A percentile compares a stretch with the other conserved stretches of the same genome.
Evolutionary conservation across 2,113 vertebrate genomes (phyloP).

Genomic region (Probosciger aterrimus): DNA sequence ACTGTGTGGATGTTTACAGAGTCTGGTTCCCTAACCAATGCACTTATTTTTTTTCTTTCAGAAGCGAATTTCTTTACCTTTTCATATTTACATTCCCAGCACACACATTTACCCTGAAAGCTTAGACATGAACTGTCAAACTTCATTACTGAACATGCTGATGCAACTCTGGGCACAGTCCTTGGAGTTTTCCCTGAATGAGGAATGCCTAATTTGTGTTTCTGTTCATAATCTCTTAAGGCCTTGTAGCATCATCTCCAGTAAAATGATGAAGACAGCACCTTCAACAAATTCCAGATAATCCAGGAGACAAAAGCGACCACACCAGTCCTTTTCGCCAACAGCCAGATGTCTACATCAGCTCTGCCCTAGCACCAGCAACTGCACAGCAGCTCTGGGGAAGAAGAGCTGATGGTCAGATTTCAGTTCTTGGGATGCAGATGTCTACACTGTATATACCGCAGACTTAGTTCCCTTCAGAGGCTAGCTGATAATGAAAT

Average conservation of each 20-base stretch:
- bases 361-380: not conserved
- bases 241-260: not conserved
- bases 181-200: not conserved
- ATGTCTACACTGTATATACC: not conserved
- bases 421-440: not conserved
- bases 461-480: not conserved
- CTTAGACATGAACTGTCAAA: not conserved
- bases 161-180: not conserved
- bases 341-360: not conserved
- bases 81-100: slow-evolving; percentile 9
- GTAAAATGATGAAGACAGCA: not conserved
- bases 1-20: not conserved
- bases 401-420: not conserved
- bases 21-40: not conserved
- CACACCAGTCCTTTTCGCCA: not conserved
- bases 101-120: not conserved
- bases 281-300: not conserved
- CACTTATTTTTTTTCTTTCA: not conserved
- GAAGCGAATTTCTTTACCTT: not conserved
- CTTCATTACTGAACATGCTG: not conserved
- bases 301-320: not conserved
- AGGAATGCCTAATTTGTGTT: not conserved
- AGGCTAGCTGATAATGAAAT: not conserved
- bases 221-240: not conserved
- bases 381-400: not conserved